These are phyloP conservation scores for Falco columbarius DNA, from an alignment of 2,797 vertebrate species.

Conservation along the genomic window DNA sequence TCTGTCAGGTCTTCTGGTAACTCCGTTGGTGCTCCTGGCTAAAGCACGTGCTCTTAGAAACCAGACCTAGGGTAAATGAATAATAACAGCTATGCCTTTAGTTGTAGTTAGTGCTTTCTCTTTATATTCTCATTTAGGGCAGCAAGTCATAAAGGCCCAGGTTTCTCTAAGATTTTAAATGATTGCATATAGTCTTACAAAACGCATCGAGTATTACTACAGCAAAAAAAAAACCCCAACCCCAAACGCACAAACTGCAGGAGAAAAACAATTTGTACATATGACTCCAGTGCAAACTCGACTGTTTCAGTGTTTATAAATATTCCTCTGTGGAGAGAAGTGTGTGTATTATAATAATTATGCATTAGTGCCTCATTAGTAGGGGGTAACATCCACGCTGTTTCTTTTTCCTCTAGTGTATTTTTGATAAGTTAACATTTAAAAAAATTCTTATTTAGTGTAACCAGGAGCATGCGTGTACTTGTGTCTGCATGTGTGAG, in stretches of 20 bases:
- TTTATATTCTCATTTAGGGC: conserved; percentile 8
- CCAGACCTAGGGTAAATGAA: neutral
- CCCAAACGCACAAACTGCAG: conserved; percentile 45
- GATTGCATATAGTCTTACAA: conserved; percentile 16
- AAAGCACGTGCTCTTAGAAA: neutral
- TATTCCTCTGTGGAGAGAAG: conserved; percentile 79
- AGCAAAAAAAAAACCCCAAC: conserved; percentile 27
- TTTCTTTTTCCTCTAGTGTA: conserved; percentile 79
- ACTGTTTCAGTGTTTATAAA: conserved; percentile 80
- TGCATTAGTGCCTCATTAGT: conserved; percentile 83
- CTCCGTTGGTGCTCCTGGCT: neutral
- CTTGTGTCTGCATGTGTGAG: neutral
- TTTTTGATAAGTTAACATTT: conserved; percentile 79
- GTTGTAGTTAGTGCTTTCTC: neutral
- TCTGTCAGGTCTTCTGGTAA: neutral
- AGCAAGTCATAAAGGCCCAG: neutral
- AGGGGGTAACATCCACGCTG: conserved; percentile 76
- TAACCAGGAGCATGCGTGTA: conserved; percentile 19
- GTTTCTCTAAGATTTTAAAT: conserved; percentile 57
- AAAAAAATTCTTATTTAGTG: conserved; percentile 72
- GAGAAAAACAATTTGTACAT: conserved; percentile 74
- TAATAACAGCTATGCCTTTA: neutral
- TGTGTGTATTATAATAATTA: conserved; percentile 80
- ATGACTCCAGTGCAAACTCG: conserved; percentile 60
- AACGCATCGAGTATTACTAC: conserved; percentile 63